Evolutionary conservation across 2,888 invertebrate genomes (phyloP), one percentile per base, ranked within the genome.

Genomic region (Eurois occulta): DNA sequence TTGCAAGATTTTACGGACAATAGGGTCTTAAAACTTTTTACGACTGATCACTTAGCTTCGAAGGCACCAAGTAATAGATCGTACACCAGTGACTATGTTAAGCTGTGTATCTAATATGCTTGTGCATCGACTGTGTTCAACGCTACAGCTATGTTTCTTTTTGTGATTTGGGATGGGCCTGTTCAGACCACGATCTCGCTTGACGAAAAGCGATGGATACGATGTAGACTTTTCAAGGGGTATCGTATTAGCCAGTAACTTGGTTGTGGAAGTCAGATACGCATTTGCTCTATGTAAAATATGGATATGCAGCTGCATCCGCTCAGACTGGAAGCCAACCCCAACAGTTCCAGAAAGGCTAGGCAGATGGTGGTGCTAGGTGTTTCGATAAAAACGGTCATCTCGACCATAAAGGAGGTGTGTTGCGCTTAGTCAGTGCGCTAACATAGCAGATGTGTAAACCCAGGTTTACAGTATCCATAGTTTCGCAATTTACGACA

Each of bases 11-110:
- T 71, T 64, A 74, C 70, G 55, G 73, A 62, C 70, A 38, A 55
- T 55, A 62, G n/a, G 18, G n/a, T 68, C 32, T 58, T 65, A 67
- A 66, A 83, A 74, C 58, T 84, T 83, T 82, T 78, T 62, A 83
- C 60, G 72, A 35, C 32, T 70, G 62, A 58, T 64, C 67, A 71
- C 60, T 78, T 38, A 67, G 43, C 46, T 64, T 71, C n/a, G 13
- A 64, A 41, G 60, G 55, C 28, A 65, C 46, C 43, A 32, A 75
- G 60, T 46, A 58, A 67, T 64, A 55, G 68, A 79, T 79, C 24
- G 11, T 35, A 46, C 10, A 13, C 18, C 16, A 55, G 38, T 65
- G 24, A 65, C 32, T 48, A 28, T 0, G 16, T 48, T 41, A 35
- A 24, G 35, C 10, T 68, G 8, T 5, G 21, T 28, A 32, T 41